Conservation (phyloP, 2,888 invertebrate genomes). For the Noctua comes region DNA sequence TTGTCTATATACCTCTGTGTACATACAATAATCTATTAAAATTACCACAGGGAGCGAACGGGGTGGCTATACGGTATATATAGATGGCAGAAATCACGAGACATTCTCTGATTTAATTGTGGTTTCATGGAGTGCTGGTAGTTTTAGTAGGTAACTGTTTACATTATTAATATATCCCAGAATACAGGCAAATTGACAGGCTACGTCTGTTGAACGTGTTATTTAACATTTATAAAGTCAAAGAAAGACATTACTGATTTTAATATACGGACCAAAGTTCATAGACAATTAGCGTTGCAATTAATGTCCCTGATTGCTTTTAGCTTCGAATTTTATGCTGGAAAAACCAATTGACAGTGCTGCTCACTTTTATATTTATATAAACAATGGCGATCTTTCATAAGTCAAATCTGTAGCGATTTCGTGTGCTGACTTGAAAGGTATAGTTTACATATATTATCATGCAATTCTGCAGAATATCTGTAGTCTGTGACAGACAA, state of each 20-base stretch:
- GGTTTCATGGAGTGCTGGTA: not conserved
- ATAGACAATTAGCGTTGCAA: not conserved
- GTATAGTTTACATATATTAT: not conserved
- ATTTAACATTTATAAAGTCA: too few relatives aligned
- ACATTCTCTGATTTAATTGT: not conserved
- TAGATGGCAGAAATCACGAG: not conserved
- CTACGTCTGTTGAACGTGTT: not conserved
- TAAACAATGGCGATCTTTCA: not conserved
- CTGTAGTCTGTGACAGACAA: not conserved
- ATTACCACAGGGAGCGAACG: slow-evolving; percentile 3
- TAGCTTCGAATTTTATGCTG: not conserved
- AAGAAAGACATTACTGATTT: not conserved
- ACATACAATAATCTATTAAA: slow-evolving; percentile 14
- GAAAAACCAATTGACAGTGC: not conserved
- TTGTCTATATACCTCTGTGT: not conserved
- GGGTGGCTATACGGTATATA: not conserved
- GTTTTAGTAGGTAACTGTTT: not conserved
- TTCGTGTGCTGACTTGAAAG: not conserved
- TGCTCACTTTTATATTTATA: not conserved
- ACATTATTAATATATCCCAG: not conserved
- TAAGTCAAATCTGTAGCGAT: not conserved
- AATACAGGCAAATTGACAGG: not conserved
- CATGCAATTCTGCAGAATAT: not conserved
- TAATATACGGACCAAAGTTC: not conserved
- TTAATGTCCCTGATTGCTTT: not conserved